Conservation (phyloP, 2,113 vertebrate genomes). For the Sardina pilchardus region DNA sequence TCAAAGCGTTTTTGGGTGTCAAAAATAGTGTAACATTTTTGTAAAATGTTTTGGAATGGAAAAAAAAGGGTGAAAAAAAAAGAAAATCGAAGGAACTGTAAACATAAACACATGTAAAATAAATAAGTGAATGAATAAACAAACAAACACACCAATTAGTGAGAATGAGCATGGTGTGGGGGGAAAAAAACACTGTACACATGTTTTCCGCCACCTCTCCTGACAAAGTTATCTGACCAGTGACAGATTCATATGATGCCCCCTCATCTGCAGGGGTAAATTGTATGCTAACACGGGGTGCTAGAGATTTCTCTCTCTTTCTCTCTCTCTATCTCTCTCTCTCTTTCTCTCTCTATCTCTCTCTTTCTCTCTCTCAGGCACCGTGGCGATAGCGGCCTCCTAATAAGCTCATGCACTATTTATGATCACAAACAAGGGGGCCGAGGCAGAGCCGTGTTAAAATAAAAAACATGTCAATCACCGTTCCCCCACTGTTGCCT, state of each 20-base stretch:
- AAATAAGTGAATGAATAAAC: neutral
- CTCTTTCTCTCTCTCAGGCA: neutral
- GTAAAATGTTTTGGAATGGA: constrained; percentile 21
- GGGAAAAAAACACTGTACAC: neutral
- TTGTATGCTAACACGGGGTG: constrained; percentile 65
- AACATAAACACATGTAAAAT: neutral
- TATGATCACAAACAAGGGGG: constrained; percentile 71
- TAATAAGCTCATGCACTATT: constrained; percentile 78
- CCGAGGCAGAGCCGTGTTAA: constrained; percentile 66
- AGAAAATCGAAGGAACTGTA: neutral
- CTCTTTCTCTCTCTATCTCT: neutral
- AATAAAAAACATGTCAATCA: constrained; percentile 76
- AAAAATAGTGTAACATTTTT: constrained; percentile 39
- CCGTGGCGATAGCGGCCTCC: constrained; percentile 52
- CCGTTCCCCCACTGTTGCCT: constrained; percentile 59
- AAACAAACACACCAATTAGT: constrained; percentile 42
- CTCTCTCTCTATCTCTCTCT: neutral
- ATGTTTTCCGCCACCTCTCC: neutral
- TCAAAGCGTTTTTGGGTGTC: too few species aligned
- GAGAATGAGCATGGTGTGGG: neutral
- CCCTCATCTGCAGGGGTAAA: constrained; percentile 70
- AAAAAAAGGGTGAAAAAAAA: neutral
- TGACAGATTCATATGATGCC: constrained; percentile 70
- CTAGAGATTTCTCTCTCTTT: constrained; percentile 28
- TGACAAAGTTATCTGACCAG: constrained; percentile 58